A percentile compares a stretch with the other conserved stretches of the same genome.
Conservation (phyloP, 2,888 invertebrate species). For the Netelia fuscicornis region DNA sequence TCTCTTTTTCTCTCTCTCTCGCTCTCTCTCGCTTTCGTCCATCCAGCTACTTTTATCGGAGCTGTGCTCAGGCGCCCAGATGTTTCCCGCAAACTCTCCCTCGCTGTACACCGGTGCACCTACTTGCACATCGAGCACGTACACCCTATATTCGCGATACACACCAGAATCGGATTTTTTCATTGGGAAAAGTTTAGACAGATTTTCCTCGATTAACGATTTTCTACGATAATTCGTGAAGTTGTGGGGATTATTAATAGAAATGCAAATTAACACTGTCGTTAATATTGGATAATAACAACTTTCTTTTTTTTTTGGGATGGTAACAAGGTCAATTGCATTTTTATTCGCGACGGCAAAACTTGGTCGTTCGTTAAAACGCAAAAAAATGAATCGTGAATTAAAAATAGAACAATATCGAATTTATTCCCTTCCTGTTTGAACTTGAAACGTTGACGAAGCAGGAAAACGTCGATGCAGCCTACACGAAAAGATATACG, state of each 20-base stretch:
- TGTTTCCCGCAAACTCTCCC: slow-evolving; percentile 19
- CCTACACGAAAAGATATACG: background rate
- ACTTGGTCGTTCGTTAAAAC: too few relatives aligned
- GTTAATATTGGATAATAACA: too few relatives aligned
- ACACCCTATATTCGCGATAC: background rate
- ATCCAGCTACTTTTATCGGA: slow-evolving; percentile 36
- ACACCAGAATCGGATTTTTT: slow-evolving; percentile 1
- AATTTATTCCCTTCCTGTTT: slow-evolving; percentile 1
- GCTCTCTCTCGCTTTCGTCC: background rate
- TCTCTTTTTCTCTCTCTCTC: background rate
- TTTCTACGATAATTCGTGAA: too few relatives aligned
- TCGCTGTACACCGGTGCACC: slow-evolving; percentile 34
- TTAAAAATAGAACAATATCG: background rate
- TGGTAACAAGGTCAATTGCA: too few relatives aligned
- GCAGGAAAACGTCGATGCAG: background rate
- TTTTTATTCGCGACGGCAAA: too few relatives aligned
- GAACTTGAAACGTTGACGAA: background rate
- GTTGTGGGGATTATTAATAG: too few relatives aligned
- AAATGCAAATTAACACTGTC: too few relatives aligned
- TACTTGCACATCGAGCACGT: slow-evolving; percentile 34
- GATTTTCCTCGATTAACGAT: background rate
- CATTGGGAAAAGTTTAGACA: background rate
- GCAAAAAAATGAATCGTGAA: background rate
- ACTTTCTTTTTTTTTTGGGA: too few relatives aligned
- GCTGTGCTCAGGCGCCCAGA: slow-evolving; percentile 24